Evolutionary conservation across 1,140 invertebrate genomes (phyloP), one percentile per base, ranked within the genome.

Genomic region (Macrotrachela quadricornifera): DNA sequence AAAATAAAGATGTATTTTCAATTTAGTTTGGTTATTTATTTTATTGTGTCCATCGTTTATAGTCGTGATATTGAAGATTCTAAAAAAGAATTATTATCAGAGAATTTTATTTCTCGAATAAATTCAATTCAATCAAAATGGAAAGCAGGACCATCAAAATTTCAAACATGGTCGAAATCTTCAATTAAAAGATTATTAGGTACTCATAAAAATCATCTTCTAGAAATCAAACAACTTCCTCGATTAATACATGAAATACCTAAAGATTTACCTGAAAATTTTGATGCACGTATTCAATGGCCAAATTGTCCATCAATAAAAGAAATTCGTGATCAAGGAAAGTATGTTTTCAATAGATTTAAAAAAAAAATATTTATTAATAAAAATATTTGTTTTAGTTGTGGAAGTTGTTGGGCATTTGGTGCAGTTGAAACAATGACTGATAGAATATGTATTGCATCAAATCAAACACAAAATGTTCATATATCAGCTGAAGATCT

Each of bases 371-470:
- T 2, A 30, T 30, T n/a, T 44, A 40, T 44, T 46, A n/a, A n/a
- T 42, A 44, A 53, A 53, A 30, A 4, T 8, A 4, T 30, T 30
- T 8, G 21, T 30, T 30, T 30, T 30, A 30, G 63, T 39, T 58
- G 30, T 56, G 49, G 56, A 46, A 59, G 55, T 49, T 63, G 60
- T 50, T 68, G 80, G 80, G 83, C 84, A 11, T 84, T 87, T 68
- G 85, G 83, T 45, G 84, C 86, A 14, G 84, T 84, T 1, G 84
- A 86, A 68, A 81, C 85, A 1, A 91, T 92, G 79, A 83, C 83
- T 15, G 87, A 92, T 67, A 3, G 40, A 15, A 75, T 74, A 43
- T 92, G 87, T 66, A 86, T 87, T 57, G 79, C 81, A 58, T 82
- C 80, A 0, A 76, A 80, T 17, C 83, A 78, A 17, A 75, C 74